Base-by-base conservation (phyloP, 2,797 vertebrate species). In the Graptemys geographica region DNA sequence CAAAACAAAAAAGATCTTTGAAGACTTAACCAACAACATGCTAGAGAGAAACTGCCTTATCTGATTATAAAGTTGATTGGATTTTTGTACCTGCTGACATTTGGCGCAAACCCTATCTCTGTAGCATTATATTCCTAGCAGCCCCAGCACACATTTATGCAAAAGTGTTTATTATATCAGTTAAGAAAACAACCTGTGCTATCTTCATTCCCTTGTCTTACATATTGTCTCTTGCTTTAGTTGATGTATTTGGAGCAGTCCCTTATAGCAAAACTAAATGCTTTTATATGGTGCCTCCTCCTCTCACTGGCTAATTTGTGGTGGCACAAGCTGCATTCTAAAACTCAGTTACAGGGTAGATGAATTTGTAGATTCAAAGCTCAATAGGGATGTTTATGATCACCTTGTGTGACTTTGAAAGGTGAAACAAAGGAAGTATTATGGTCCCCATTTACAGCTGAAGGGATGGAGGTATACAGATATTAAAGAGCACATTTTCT, bases 1-100 rank as follows among this genome's bases (percentile, higher is more conserved):
- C 51, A 51, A 51, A 51, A 51, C 49, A 12, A 80, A 83, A 8
- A 44, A 25, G 53, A 83, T 80, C 57, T 95, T 91, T 81, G 89
- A 90, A 95, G 87, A 90, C n/a, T 69, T 89, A 95, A 85, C 83
- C 84, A 81, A 76, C 9, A 84, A 12, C 78, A 88, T 57, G 86
- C 6, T 33, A 81, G 90, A 82, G 88, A 83, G 92, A 92, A 86
- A n/a, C 92, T 83, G 49, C 33, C 82, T 95, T 97, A 97, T 97
- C 95, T 96, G 96, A 97, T 96, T 90, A 56, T 78, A 88, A 90
- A 12, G 3, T 44, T 96, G 95, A 97, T 90, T 97, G 95, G 78
- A 96, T 95, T 95, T 96, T 91, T 92, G 84, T 96, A 89, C 84
- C 76, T 53, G 59, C 87, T 94, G 95, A 95, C 96, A 93, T 95